These are phyloP conservation scores for Oncorhynchus keta DNA, from an alignment of 2,113 vertebrate genomes.

Conservation along the genomic window DNA sequence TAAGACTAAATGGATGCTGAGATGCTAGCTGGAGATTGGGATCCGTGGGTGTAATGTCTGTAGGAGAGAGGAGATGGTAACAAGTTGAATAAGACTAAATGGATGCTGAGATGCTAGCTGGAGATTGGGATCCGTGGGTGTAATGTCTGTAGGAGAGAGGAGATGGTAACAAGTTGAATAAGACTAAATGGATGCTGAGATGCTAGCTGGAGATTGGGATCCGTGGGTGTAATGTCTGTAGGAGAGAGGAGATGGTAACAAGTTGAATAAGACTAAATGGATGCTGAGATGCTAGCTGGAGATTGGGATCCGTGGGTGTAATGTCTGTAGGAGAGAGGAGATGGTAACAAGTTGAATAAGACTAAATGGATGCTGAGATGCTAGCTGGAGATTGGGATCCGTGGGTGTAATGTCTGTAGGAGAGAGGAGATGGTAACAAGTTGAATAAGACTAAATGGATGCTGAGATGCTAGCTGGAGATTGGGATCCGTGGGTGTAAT, in stretches of 20 bases:
- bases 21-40: not conserved
- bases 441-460: not conserved
- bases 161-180: not conserved
- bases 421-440: not conserved
- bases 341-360: not conserved
- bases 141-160: not conserved
- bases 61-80: not conserved
- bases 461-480: not conserved
- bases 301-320: not conserved
- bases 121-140: not conserved
- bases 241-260: not conserved
- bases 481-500: not conserved
- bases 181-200: not conserved
- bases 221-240: not conserved
- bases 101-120: not conserved
- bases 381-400: not conserved
- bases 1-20: not conserved
- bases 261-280: not conserved
- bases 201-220: not conserved
- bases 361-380: not conserved
- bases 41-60: not conserved
- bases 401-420: not conserved
- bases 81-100: not conserved
- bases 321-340: not conserved
- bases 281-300: not conserved